Conservation (phyloP, 2,888 invertebrate species). For the Lysandra coridon region DNA sequence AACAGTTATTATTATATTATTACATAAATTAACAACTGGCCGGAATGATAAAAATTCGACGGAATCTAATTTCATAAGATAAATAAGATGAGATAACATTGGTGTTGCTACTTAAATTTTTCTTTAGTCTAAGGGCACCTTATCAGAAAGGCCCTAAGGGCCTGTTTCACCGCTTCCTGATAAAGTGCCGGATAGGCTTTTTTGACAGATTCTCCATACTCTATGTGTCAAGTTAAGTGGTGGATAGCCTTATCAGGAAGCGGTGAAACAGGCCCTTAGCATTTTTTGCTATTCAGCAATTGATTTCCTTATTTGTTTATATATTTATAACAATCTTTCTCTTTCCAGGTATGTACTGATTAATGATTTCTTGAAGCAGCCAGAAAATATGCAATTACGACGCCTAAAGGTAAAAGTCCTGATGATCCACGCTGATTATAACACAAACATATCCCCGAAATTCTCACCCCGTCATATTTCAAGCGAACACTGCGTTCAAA, state of each 20-base stretch:
- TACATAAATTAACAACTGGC: conserved; percentile 11
- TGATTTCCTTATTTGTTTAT: too few species aligned
- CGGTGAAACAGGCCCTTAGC: too few species aligned
- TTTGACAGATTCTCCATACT: too few species aligned
- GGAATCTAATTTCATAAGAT: not conserved
- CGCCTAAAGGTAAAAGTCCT: not conserved
- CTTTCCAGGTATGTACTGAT: too few species aligned
- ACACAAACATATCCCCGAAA: not conserved
- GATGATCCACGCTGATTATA: not conserved
- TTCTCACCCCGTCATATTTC: not conserved
- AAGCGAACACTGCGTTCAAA: conserved; percentile 12
- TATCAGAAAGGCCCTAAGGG: too few species aligned
- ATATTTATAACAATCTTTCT: too few species aligned
- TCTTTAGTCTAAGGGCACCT: not conserved
- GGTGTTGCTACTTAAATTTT: not conserved
- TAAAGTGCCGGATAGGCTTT: too few species aligned
- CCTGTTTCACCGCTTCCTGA: too few species aligned
- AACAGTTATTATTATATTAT: conserved; percentile 12
- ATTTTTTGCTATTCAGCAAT: too few species aligned
- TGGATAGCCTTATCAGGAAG: too few species aligned
- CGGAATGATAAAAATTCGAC: not conserved
- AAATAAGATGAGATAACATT: not conserved
- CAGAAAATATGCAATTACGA: not conserved
- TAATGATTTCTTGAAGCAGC: not conserved
- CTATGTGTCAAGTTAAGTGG: too few species aligned